Conservation (phyloP, 2,888 invertebrate genomes). For the Rhabditophanes sp. region DNA sequence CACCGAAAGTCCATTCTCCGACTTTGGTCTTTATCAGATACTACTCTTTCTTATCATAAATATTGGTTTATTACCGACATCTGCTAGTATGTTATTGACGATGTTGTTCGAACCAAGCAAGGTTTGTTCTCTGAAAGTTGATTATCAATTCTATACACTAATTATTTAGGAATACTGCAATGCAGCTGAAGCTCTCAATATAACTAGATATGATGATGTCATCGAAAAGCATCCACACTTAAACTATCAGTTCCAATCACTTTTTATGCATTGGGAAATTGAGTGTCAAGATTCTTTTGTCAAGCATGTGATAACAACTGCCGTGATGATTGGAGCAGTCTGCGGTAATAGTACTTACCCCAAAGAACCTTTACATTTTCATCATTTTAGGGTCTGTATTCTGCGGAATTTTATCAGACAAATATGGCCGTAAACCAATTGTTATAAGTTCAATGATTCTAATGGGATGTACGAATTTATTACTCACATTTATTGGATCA, state of each 20-base stretch:
- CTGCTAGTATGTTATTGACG: conserved; percentile 26
- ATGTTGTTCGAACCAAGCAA: conserved; percentile 28
- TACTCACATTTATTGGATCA: neutral
- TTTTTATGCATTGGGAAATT: conserved; percentile 19
- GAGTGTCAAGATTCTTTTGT: conserved; percentile 11
- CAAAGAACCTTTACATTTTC: too few relatives aligned
- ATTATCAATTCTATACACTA: neutral
- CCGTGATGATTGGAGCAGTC: conserved; percentile 30
- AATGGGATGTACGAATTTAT: neutral
- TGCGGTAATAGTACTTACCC: too few relatives aligned
- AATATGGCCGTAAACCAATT: conserved; percentile 32
- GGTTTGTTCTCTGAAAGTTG: conserved; percentile 11
- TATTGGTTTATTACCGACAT: conserved; percentile 30
- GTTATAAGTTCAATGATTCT: too few relatives aligned
- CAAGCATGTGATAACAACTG: conserved; percentile 15
- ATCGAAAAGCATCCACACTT: too few relatives aligned
- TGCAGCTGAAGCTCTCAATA: neutral
- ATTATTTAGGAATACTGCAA: conserved; percentile 7
- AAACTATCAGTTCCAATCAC: conserved; percentile 15
- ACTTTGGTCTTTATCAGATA: conserved; percentile 16
- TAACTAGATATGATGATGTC: conserved; percentile 2
- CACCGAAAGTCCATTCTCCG: neutral
- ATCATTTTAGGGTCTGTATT: conserved; percentile 30
- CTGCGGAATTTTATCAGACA: conserved; percentile 34
- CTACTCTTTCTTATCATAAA: conserved; percentile 28